Evolutionary conservation across 1,140 invertebrate genomes (phyloP).

Genomic region (Leptopilina clavipes): DNA sequence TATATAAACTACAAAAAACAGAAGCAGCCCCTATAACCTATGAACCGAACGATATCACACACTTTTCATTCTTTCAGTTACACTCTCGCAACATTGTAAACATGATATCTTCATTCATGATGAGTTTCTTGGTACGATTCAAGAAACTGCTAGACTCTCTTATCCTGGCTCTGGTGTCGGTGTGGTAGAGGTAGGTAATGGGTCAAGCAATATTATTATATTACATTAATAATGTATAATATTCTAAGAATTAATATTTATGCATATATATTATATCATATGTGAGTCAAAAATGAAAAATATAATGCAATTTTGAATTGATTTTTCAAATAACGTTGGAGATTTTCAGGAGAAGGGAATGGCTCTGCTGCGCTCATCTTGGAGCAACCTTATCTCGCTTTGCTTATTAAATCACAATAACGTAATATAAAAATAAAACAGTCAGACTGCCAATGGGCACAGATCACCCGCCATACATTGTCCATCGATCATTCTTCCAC

Average conservation of each 20-base stretch:
- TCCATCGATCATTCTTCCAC: constrained; percentile 63
- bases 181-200: constrained; percentile 70
- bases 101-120: constrained; percentile 64
- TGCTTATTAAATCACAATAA: constrained; percentile 64
- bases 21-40: constrained; percentile 73
- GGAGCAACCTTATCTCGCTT: constrained; percentile 54
- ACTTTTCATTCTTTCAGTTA: constrained; percentile 63
- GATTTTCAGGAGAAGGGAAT: constrained; percentile 62
- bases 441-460: constrained; percentile 62
- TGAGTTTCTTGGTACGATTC: constrained; percentile 65
- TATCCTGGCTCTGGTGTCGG: constrained; percentile 75
- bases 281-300: constrained; percentile 57
- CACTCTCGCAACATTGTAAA: constrained; percentile 59
- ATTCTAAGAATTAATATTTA: constrained; percentile 43
- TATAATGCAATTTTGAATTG: constrained; percentile 64
- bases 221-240: constrained; percentile 68
- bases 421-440: constrained; percentile 50
- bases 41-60: constrained; percentile 67
- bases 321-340: constrained; percentile 60
- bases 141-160: constrained; percentile 71
- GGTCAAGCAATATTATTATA: constrained; percentile 51
- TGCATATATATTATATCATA: too few relatives aligned
- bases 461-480: constrained; percentile 58
- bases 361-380: constrained; percentile 67
- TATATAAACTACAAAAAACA: constrained; percentile 70